These are phyloP conservation scores for Nephrotoma flavescens DNA, from an alignment of 2,888 invertebrate genomes.

Conservation along the genomic window DNA sequence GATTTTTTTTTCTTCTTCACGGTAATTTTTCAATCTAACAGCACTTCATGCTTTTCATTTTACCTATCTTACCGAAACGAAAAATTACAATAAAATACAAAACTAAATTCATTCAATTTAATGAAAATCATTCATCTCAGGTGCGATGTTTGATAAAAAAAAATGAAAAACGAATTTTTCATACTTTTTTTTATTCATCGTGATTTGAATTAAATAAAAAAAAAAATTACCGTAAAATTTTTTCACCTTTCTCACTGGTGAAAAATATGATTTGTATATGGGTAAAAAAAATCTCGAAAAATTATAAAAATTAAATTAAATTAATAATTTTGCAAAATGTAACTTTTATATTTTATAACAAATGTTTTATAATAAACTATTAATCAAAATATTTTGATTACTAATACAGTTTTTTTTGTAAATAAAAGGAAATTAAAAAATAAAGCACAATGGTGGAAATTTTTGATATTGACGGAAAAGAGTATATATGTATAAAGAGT, in stretches of 20 bases:
- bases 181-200: neutral
- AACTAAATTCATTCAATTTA: neutral
- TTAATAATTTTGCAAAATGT: neutral
- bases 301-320: neutral
- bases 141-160: neutral
- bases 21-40: slow-evolving; percentile 3
- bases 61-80: neutral
- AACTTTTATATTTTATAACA: too few relatives aligned
- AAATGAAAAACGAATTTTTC: neutral
- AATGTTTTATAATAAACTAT: too few relatives aligned
- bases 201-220: neutral
- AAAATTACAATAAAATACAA: neutral
- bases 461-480: too few relatives aligned
- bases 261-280: too few relatives aligned
- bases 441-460: too few relatives aligned
- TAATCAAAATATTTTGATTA: too few relatives aligned
- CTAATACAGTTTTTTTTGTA: too few relatives aligned
- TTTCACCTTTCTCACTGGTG: too few relatives aligned
- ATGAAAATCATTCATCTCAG: slow-evolving; percentile 3
- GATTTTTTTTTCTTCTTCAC: neutral
- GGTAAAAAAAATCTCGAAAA: neutral
- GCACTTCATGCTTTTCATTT: neutral
- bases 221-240: neutral
- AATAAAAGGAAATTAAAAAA: too few relatives aligned
- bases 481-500: too few relatives aligned